Evolutionary conservation across 64 coral and sea anemone species (phyloP).

Genomic region (Stichodactyla helianthus): DNA sequence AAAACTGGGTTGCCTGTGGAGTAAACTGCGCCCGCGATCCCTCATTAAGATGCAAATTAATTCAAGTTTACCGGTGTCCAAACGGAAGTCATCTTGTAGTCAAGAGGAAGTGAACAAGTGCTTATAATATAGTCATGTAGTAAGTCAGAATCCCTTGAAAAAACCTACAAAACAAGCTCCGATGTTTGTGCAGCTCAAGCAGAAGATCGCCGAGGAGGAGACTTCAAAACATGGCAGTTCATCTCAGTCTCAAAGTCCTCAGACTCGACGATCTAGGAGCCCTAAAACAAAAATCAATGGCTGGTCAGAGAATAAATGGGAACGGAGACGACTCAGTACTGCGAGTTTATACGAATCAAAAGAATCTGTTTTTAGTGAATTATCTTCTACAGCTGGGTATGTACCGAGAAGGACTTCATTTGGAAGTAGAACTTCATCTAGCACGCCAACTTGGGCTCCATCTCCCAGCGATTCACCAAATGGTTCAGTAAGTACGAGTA

Average conservation of each 20-base stretch:
- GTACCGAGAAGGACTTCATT: conserved; percentile 69
- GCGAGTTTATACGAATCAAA: conserved; percentile 96
- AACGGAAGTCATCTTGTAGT: conserved; percentile 18
- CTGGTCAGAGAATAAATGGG: conserved; percentile 93
- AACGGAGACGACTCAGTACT: conserved; percentile 78
- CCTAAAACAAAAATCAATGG: conserved; percentile 47
- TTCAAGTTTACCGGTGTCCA: conserved; percentile 24
- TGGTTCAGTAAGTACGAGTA: conserved; percentile 56
- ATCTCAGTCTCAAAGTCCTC: conserved; percentile 71
- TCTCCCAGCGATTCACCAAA: conserved; percentile 35
- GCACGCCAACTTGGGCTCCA: conserved; percentile 47
- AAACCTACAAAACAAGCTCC: conserved; percentile 5
- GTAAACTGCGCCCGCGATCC: neutral
- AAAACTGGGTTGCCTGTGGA: conserved; percentile 1
- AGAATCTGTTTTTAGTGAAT: conserved; percentile 75
- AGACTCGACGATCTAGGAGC: conserved; percentile 38
- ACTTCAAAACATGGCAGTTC: conserved; percentile 46
- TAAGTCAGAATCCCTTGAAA: neutral
- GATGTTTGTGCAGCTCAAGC: conserved; percentile 98
- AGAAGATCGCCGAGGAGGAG: conserved; percentile 97
- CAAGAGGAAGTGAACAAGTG: conserved; percentile 23
- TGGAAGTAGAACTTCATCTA: conserved; percentile 37
- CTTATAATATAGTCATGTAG: neutral
- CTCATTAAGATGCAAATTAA: conserved; percentile 21
- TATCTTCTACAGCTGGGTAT: conserved; percentile 54